Evolutionary conservation across 2,797 vertebrate species (phyloP), one percentile per base, ranked within the genome.

Genomic region (Nothura maculosa): DNA sequence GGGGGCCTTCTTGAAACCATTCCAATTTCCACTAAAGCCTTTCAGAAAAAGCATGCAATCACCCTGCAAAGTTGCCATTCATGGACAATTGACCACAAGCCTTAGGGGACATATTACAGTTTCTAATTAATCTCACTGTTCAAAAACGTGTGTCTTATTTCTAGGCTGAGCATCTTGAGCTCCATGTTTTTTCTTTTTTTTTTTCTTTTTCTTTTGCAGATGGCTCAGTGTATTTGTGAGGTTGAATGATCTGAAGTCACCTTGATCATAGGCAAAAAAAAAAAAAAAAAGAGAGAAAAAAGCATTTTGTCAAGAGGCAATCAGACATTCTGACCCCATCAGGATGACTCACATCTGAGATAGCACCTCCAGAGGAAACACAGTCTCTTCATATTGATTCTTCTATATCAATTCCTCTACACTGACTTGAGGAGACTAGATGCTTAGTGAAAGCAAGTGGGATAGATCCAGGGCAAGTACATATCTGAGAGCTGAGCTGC

Each of bases 91-190:
- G 96, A 91, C 92, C 93, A 63, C 50, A 3, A 81, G 85, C 85
- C 89, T 92, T 57, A 20, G 50, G 95, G 87, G 67, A 87, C 55
- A 50, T 52, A 73, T 30, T 84, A 22, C 12, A 47, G 69, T 36
- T 93, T 73, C 69, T 96, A 95, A 95, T 89, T 85, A 93, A 77
- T 89, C 87, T 84, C 80, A 4, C 87, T 92, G 19, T 75, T 78
- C 77, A 69, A 27, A 82, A 67, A 27, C 2, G 3, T 47, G 88
- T 61, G 64, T 19, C 55, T 69, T 12, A 4, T 47, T 63, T 30
- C 42, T 10, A 30, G 47, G 70, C 50, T 76, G 61, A 75, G 77
- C 28, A 89, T 14, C 76, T 76, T 10, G 34, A 95, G 82, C 89
- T 91, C 80, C 87, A 63, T 22, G 10, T 83, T 58, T 34, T 47